phyloP scores from a whole-genome alignment of 2,797 vertebrate species.

The Centroberyx gerrardi region DNA sequence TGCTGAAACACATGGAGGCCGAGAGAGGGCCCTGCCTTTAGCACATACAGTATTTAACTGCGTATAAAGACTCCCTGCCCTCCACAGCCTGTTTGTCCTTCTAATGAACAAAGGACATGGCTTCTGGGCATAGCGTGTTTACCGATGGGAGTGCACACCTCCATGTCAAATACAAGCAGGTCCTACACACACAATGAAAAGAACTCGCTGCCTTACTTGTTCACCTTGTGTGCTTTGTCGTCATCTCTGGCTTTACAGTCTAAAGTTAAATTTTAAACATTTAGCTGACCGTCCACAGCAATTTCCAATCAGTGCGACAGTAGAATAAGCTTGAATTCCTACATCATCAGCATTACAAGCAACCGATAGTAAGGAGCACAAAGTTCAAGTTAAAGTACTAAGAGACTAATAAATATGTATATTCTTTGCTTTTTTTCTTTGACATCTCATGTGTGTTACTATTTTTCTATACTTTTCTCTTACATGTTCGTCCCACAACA shows the following conservation, averaged over 20 bases:
- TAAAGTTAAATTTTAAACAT: background rate
- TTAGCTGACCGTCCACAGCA: background rate
- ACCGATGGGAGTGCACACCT: constrained; percentile 76
- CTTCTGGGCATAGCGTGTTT: constrained; percentile 70
- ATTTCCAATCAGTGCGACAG: background rate
- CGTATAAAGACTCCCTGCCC: background rate
- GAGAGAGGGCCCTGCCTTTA: constrained; percentile 34
- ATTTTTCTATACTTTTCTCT: no score
- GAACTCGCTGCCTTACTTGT: background rate
- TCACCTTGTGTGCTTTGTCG: background rate
- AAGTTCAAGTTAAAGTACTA: background rate
- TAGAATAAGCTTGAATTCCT: background rate
- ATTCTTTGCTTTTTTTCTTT: no score
- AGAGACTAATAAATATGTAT: no score
- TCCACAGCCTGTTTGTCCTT: constrained; percentile 6
- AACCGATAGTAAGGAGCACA: no score
- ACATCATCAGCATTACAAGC: no score
- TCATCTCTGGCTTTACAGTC: background rate
- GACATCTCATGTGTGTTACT: no score
- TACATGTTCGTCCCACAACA: no score
- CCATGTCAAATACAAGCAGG: constrained; percentile 77
- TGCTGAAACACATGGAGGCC: background rate
- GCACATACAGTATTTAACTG: constrained; percentile 4
- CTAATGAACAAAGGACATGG: constrained; percentile 29
- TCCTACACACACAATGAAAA: constrained; percentile 35